Conservation (phyloP, 2,113 vertebrate species). For the Forbesichthys papilliferus region DNA sequence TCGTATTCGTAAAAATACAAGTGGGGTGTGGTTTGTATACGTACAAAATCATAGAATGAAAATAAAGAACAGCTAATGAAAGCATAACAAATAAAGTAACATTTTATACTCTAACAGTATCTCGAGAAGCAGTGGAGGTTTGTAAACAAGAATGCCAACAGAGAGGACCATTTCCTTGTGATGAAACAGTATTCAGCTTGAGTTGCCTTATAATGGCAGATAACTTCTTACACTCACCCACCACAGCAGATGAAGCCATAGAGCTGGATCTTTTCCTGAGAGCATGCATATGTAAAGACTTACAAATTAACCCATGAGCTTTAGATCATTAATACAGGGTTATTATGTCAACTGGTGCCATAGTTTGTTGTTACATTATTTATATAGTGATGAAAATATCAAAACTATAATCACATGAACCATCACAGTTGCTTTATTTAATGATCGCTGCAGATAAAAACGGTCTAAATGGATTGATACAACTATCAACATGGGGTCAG, state of each 20-base stretch:
- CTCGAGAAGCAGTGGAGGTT: constrained; percentile 26
- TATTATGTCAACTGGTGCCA: background rate
- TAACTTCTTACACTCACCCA: constrained; percentile 23
- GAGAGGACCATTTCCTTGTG: constrained; percentile 35
- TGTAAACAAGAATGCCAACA: constrained; percentile 37
- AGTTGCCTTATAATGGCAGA: constrained; percentile 44
- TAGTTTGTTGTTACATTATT: background rate
- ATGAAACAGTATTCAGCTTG: constrained; percentile 38
- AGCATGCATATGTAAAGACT: constrained; percentile 17
- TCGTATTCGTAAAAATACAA: no score
- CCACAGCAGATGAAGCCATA: constrained; percentile 34
- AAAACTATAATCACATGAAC: background rate
- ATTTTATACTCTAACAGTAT: no score
- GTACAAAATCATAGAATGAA: no score
- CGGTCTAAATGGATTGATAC: background rate
- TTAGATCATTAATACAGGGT: background rate
- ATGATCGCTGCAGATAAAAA: no score
- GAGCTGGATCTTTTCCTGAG: constrained; percentile 31
- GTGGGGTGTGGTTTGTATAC: no score
- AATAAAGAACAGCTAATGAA: no score
- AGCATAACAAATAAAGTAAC: no score
- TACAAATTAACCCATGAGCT: constrained; percentile 2
- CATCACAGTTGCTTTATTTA: no score
- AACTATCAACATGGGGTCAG: background rate
- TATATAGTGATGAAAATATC: background rate